Base-by-base conservation (phyloP, 1,140 invertebrate species). In the Hylyphantes graminicola region DNA sequence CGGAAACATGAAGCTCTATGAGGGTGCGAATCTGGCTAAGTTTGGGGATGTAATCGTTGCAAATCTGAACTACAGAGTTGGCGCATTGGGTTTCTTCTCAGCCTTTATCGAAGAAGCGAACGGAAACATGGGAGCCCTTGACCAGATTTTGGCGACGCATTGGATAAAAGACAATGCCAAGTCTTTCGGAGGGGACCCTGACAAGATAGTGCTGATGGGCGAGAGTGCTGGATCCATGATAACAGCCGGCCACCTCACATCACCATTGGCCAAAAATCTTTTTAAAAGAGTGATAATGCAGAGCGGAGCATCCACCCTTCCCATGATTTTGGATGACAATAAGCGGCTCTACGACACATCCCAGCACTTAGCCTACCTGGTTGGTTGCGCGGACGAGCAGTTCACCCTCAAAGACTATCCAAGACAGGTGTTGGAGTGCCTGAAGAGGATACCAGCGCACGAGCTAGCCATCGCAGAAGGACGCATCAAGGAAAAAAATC, bases 31-130 rank as follows among this genome's bases (percentile, higher is more conserved):
- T 86, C 93, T 93, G 80, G 89, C 95, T 7, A 89, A 93, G 0
- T 90, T 92, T 7, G 92, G 93, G 13, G 91, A 92, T 51, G 91
- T 95, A 0, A 91, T 95, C 0, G 89, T 94, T 2, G 93, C 94
- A 9, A 93, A 93, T 0, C 89, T 94, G 4, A 94, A 94, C 88
- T 94, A 95, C 87, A 89, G 94, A 72, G 89, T 94, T 2, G 93
- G 93, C 5, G 91, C 92, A 0, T 89, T 94, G 48, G 93, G 93
- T 19, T 97, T 97, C 89, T 92, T 97, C 2, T 96, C 96, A 87
- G 90, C 97, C 87, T 90, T 89, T 50, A 88, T 86, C 48, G 91
- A 91, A 13, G 88, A 90, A 19, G 89, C 90, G 63, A 90, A 89
- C 13, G 86, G 86, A 0, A 88, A 88, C 74, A 74, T 87, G 51